Evolutionary conservation across 1,140 invertebrate genomes (phyloP).

Genomic region (Temnothorax curvispinosus): DNA sequence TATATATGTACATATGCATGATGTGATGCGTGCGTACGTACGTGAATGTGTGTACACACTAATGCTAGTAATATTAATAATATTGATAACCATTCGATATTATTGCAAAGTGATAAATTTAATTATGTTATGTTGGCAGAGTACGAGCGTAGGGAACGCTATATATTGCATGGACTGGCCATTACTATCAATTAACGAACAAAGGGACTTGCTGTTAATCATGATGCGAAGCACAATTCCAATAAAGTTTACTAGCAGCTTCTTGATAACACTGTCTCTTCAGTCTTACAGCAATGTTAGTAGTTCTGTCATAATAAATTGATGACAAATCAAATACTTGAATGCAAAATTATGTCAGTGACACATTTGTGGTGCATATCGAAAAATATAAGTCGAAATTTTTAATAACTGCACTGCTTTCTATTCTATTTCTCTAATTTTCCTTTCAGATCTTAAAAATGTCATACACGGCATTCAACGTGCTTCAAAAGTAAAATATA

Average conservation of each 20-base stretch:
- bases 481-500: slow-evolving; percentile 50
- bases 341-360: background rate
- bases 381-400: background rate
- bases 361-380: background rate
- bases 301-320: background rate
- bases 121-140: background rate
- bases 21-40: background rate
- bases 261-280: slow-evolving; percentile 41
- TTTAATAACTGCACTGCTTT: background rate
- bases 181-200: background rate
- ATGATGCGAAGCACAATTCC: slow-evolving; percentile 55
- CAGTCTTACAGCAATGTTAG: slow-evolving; percentile 34
- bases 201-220: slow-evolving; percentile 30
- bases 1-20: no score
- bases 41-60: background rate
- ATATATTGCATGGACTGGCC: slow-evolving; percentile 33
- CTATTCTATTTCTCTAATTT: background rate
- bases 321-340: background rate
- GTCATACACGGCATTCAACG: slow-evolving; percentile 58
- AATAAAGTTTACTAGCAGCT: slow-evolving; percentile 56
- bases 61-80: background rate
- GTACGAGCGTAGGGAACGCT: slow-evolving; percentile 5
- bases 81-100: background rate
- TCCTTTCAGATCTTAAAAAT: slow-evolving; percentile 62
- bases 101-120: background rate